Evolutionary conservation across 92 coral and sea anemone species (phyloP).

Genomic region (Heteractis magnifica): DNA sequence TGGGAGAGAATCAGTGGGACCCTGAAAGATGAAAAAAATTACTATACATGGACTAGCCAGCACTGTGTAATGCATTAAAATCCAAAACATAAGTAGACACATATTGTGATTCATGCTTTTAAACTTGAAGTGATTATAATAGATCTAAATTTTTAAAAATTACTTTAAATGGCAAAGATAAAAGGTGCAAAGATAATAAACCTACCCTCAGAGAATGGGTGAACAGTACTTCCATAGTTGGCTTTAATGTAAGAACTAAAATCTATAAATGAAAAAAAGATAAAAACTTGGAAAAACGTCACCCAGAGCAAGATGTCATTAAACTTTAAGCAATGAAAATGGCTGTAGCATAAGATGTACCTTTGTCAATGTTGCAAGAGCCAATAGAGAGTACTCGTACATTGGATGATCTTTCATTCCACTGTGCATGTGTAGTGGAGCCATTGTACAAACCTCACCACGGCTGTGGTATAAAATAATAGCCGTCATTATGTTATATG

Average conservation of each 20-base stretch:
- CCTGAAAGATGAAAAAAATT: conserved; percentile 44
- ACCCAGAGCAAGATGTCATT: background rate
- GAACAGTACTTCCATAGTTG: conserved; percentile 82
- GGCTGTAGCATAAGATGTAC: conserved; percentile 20
- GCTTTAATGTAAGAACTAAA: conserved; percentile 78
- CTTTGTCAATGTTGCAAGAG: conserved; percentile 93
- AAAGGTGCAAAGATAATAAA: background rate
- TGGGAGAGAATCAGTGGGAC: conserved; percentile 80
- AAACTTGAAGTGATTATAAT: background rate
- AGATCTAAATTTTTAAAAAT: background rate
- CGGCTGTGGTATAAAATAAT: conserved; percentile 46
- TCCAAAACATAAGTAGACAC: too few relatives aligned
- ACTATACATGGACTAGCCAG: too few relatives aligned
- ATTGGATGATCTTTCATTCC: conserved; percentile 84
- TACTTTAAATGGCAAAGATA: background rate
- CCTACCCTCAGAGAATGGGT: conserved; percentile 77
- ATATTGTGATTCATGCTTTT: background rate
- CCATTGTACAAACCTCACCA: conserved; percentile 95
- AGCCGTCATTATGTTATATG: too few relatives aligned
- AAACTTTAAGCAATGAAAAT: too few relatives aligned
- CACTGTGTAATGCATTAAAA: too few relatives aligned
- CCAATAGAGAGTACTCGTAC: conserved; percentile 76
- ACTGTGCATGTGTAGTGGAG: conserved; percentile 83
- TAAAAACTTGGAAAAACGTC: background rate
- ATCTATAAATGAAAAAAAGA: conserved; percentile 47